Evolutionary conservation across 2,888 invertebrate genomes (phyloP), one percentile per base, ranked within the genome.

Genomic region (Ditula angustiorana): DNA sequence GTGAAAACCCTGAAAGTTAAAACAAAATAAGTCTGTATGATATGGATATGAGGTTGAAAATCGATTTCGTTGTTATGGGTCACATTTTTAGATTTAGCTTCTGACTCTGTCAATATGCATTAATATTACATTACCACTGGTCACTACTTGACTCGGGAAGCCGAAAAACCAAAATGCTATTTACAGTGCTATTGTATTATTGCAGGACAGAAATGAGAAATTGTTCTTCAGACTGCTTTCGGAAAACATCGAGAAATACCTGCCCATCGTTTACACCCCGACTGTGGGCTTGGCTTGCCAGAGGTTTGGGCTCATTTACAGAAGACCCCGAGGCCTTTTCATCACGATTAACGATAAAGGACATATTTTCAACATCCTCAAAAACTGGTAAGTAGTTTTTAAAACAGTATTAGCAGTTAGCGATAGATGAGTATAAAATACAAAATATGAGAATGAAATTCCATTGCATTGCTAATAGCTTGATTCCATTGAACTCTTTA

Each of bases 231-330:
- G 98, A 69, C 95, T 99, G 52, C 88, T 99, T 50, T 95, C 96
- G 68, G 98, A 99, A 88, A 97, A 99, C 86, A 96, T 99, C 67
- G 98, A 99, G 86, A 95, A 96, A 81, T 95, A 98, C 90, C 96
- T 99, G 96, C 99, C 99, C 0, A 98, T 99, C 77, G 98, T 99
- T 16, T 99, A 99, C 86, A 99, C 99, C 0, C 99, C 99, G 0
- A 99, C 99, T 0, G 99, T 99, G 16, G 99, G 99, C 0, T 93
- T 97, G 81, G 99, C 99, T 0, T 99, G 99, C 85, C 99, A 99
- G 92, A 97, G 97, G 80, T 99, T 99, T 81, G 99, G 99, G 47
- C 95, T 98, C 69, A 98, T 99, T 83, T 99, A 97, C 86, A 94
- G 99, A 69, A 95, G 98, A 81, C 99, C 99, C 0, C 96, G 98